A percentile compares a stretch with the other conserved stretches of the same genome.
These are phyloP conservation scores for Ormyrus rosae DNA, from an alignment of 2,888 invertebrate genomes.

Conservation along the genomic window DNA sequence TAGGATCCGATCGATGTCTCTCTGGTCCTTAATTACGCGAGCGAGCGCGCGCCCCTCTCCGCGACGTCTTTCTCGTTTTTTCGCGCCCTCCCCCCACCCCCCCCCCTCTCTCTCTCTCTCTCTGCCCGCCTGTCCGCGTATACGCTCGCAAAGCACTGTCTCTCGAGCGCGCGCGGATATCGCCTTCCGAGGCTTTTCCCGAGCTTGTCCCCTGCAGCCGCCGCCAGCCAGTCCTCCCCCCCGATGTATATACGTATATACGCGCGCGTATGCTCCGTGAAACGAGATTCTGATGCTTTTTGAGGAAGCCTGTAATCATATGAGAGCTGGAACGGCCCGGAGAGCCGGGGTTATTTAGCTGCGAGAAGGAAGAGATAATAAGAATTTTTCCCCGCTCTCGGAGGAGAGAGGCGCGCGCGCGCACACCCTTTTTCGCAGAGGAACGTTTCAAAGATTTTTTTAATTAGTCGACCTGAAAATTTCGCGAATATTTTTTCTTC, in stretches of 20 bases:
- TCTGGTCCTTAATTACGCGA: conserved; percentile 71
- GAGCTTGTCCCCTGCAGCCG: neutral
- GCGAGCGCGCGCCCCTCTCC: conserved; percentile 46
- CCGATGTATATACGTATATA: neutral
- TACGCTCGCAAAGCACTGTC: conserved; percentile 3
- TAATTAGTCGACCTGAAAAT: no score
- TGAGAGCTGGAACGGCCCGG: no score
- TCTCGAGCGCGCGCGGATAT: conserved; percentile 8
- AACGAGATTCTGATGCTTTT: conserved; percentile 42
- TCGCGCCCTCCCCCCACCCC: conserved; percentile 38
- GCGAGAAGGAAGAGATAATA: no score
- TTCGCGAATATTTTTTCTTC: no score
- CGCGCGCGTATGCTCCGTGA: conserved; percentile 14
- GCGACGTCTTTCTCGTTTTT: conserved; percentile 2
- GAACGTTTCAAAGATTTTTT: no score
- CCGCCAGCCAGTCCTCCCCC: neutral
- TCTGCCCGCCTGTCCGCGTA: neutral
- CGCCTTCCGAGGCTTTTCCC: conserved; percentile 9
- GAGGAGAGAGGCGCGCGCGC: no score
- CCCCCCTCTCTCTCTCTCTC: conserved; percentile 32
- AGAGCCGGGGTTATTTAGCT: no score
- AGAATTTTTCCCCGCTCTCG: no score
- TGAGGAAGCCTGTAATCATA: neutral
- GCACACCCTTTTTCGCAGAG: no score
- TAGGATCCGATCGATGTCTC: conserved; percentile 70